Base-by-base conservation (phyloP, 2,888 invertebrate genomes). In the Glaucopsyche alexis region DNA sequence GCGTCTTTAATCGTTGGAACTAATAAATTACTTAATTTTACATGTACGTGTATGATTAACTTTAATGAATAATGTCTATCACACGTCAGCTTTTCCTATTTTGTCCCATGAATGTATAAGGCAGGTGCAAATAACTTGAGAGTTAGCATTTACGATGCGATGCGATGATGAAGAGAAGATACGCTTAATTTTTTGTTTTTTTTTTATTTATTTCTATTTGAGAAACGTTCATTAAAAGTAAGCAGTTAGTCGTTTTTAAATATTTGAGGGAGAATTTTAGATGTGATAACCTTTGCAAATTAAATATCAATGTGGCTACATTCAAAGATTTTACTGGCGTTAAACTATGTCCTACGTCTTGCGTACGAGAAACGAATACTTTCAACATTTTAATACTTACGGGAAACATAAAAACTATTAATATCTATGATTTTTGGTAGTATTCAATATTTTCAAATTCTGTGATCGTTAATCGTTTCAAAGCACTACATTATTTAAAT, bases 121-220 rank as follows among this genome's bases (percentile, higher is more conserved):
- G 69, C 69, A 69, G 69, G 69, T 69, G 69, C 69, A 49, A 69
- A 69, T 69, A 49, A 47, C 29, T 69, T 7, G 7, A 16, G 13
- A 29, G 69, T 7, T 69, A 69, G 19, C 69, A 66, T 66, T 47
- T 69, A 19, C 42, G 7, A 29, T 29, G 49, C 42, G 7, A 29
- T 29, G 49, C 69, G 47, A 47, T 69, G 49, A 29, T 45, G 19
- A 16, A 16, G 29, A 29, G 29, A 16, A 42, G 67, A 67, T 45
- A 47, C 13, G 47, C 47, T 14, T 69, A 47, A 1, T n/a, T 42
- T 47, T 67, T 45, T 67, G 11, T 9, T 45, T 45, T 66, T 19
- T 13, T 67, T 9, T 45, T 45, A 45, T 19, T 13, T 67, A 67
- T 42, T 47, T 13, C 42, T 42, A 16, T 67, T 67, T 11, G 3